Evolutionary conservation across 2,888 invertebrate genomes (phyloP), one percentile per base, ranked within the genome.

Genomic region (Perizoma flavofasciatum): DNA sequence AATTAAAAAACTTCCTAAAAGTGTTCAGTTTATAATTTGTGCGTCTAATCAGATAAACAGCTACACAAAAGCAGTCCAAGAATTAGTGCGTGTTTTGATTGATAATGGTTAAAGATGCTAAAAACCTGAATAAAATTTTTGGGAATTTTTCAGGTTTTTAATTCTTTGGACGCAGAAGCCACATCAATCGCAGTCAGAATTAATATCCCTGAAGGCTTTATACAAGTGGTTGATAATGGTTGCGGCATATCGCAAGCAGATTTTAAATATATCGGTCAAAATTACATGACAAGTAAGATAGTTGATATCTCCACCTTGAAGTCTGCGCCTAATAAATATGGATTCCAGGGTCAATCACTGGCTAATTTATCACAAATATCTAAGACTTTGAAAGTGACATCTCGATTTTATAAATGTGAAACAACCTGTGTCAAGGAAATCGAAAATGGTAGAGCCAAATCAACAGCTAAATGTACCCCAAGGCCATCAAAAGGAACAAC

Each of bases 191-290:
- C 95, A 22, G 90, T 96, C 53, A 90, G 96, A 73, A 78, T 96
- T 33, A 89, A 96, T 79, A 82, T 94, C 34, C 77, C 86, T 57
- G 89, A 93, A 63, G 93, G 92, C 71, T 92, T 91, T 67, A 91
- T 97, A 67, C 95, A 96, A 93, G 95, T 97, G 5, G 92, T 96
- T 43, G 97, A 97, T 78, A 96, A 97, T 88, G 97, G 97, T 2
- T 71, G 66, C 69, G 97, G 97, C 3, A 93, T 97, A 37, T 70
- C 83, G 4, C 81, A 86, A 69, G 73, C 83, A 34, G 93, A 95
- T 75, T 87, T 96, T 61, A 75, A 89, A 49, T 66, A 84, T 33
- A 75, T 96, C 49, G 96, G 95, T 9, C 81, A 89, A 67, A 93
- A 94, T 66, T 93, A 95, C 72, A 88, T 93, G 73, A 95, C 96